phyloP scores from a whole-genome alignment of 2,113 vertebrate species.

The Stegostoma tigrinum region DNA sequence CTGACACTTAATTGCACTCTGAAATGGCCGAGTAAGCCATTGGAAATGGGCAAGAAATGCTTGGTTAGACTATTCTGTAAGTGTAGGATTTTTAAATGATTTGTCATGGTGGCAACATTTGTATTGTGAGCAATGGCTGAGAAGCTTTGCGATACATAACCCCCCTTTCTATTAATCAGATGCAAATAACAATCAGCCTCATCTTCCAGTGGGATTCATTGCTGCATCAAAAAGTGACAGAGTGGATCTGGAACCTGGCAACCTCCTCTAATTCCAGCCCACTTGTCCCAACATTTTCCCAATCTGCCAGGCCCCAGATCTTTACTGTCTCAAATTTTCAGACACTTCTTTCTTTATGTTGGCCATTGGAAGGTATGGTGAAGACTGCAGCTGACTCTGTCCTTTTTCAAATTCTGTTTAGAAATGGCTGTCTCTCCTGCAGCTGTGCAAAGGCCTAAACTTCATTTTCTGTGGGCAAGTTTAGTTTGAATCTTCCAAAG shows the following conservation, averaged over 20 bases:
- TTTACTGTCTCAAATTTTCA: neutral
- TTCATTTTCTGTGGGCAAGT: neutral
- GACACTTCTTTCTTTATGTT: neutral
- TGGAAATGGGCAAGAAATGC: too few relatives aligned
- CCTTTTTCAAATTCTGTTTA: neutral
- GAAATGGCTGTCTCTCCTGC: neutral
- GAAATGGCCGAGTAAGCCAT: too few relatives aligned
- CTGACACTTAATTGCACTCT: too few relatives aligned
- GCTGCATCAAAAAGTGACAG: neutral
- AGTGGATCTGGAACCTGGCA: neutral
- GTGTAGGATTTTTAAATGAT: neutral
- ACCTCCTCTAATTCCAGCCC: neutral
- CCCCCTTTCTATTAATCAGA: neutral
- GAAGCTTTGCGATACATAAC: neutral
- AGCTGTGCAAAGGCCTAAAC: neutral
- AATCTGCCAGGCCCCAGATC: neutral
- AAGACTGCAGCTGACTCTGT: neutral
- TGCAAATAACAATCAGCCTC: neutral
- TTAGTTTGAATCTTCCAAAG: neutral
- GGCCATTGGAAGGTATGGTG: neutral
- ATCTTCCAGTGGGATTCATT: neutral
- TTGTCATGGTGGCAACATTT: neutral
- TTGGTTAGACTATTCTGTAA: neutral
- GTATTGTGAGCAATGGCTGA: neutral
- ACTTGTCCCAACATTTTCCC: neutral